A percentile compares a stretch with the other conserved stretches of the same genome.
These are phyloP conservation scores for Tolypeutes matacus DNA, from an alignment of 2,797 vertebrate genomes.

Conservation along the genomic window DNA sequence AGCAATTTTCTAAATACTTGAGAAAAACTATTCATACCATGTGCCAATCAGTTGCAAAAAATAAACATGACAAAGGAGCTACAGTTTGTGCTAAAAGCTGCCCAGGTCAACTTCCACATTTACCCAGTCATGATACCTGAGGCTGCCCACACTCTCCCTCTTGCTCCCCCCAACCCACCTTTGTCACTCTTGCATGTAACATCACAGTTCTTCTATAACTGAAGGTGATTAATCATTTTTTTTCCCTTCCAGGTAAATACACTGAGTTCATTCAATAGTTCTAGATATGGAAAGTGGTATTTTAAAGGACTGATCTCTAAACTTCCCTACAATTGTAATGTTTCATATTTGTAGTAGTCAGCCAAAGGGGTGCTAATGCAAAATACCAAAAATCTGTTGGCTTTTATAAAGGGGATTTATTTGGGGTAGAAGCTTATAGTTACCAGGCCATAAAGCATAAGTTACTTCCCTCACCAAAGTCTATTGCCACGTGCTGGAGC, in stretches of 20 bases:
- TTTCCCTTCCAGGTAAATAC: no score
- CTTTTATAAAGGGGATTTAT: no score
- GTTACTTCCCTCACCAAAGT: no score
- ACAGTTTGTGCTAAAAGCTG: background rate
- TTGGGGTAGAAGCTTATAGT: no score
- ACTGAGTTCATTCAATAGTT: background rate
- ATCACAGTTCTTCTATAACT: background rate
- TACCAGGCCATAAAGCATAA: no score
- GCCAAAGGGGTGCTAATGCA: no score
- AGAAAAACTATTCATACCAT: background rate
- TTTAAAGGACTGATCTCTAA: background rate
- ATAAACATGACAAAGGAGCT: background rate
- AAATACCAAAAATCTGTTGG: no score
- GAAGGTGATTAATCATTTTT: background rate
- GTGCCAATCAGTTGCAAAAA: no score
- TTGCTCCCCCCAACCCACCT: accelerated
- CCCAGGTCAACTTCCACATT: background rate
- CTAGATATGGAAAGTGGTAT: background rate
- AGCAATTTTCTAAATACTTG: background rate
- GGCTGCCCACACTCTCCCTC: background rate
- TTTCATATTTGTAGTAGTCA: background rate
- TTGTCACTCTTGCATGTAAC: background rate
- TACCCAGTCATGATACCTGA: background rate
- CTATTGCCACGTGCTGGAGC: no score
- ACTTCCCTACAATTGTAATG: background rate